A percentile compares a stretch with the other conserved stretches of the same genome.
Conservation (phyloP, 1,140 invertebrate genomes). For the Neotoxoptera formosana region DNA sequence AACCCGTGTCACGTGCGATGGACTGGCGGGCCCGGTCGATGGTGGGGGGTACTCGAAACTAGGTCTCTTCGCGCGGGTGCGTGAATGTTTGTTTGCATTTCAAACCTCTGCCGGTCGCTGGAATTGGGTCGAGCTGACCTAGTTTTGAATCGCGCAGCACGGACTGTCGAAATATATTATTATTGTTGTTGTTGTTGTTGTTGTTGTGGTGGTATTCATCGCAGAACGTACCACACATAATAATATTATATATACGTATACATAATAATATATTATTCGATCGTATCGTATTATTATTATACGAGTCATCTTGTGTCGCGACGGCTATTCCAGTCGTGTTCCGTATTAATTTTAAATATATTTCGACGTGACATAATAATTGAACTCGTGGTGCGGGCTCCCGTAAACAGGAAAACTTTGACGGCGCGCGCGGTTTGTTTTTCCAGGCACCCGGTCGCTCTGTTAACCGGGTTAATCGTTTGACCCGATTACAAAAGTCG, state of each 20-base stretch:
- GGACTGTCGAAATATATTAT: not conserved
- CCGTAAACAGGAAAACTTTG: not conserved
- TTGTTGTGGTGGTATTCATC: not conserved
- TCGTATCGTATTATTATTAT: not conserved
- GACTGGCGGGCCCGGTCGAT: no score
- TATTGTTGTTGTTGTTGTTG: not conserved
- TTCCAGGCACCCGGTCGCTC: not conserved
- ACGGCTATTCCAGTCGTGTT: not conserved
- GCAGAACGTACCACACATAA: not conserved
- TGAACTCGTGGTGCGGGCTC: no score
- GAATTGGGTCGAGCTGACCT: conserved; percentile 52
- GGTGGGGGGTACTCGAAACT: not conserved
- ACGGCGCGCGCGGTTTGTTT: conserved; percentile 18
- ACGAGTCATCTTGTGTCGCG: not conserved
- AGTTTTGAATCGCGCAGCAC: not conserved
- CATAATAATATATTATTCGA: not conserved
- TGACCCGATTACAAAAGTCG: conserved; percentile 12
- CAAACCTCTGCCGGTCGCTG: not conserved
- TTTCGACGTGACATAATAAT: not conserved
- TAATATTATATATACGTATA: not conserved
- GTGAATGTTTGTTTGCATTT: not conserved
- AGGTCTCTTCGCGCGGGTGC: not conserved
- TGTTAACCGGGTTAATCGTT: conserved; percentile 49
- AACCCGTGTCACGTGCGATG: not conserved
- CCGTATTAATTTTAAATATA: not conserved